phyloP scores from a whole-genome alignment of 2,113 vertebrate genomes.

The Sminthopsis crassicaudata region DNA sequence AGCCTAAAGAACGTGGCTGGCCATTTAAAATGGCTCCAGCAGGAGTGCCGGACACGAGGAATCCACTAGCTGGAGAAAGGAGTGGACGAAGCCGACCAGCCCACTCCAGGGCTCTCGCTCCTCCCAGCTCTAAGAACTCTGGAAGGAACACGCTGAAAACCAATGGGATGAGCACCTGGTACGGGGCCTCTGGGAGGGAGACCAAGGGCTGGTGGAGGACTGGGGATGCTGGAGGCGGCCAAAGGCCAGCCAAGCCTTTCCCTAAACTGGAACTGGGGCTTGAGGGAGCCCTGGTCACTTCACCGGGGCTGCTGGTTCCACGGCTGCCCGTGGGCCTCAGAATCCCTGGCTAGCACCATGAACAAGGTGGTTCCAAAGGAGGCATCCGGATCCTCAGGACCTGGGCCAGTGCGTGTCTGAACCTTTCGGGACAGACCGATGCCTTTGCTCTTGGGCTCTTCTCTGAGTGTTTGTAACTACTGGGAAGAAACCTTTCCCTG shows the following conservation, averaged over 20 bases:
- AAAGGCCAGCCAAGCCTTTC: neutral
- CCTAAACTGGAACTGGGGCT: no score
- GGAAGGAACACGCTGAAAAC: neutral
- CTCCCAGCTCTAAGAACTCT: neutral
- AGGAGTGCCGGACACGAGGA: neutral
- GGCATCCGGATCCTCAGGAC: rapidly evolving
- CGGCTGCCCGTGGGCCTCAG: no score
- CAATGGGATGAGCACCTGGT: no score
- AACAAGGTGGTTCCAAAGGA: no score
- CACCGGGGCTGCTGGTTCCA: rapidly evolving
- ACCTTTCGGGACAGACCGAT: neutral
- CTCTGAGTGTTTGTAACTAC: neutral
- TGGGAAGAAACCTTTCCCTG: neutral
- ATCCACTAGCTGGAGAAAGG: neutral
- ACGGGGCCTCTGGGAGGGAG: neutral
- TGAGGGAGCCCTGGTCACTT: neutral
- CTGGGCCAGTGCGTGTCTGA: neutral
- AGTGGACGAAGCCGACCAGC: neutral
- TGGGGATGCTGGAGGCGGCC: no score
- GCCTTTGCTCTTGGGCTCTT: neutral
- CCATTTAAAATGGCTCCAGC: neutral
- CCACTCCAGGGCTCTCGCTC: no score
- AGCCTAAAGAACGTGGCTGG: neutral
- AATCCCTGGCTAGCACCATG: neutral
- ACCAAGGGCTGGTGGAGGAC: no score